These are phyloP conservation scores for Oscheius sp. DNA, from an alignment of 1,140 invertebrate genomes.

Conservation along the genomic window DNA sequence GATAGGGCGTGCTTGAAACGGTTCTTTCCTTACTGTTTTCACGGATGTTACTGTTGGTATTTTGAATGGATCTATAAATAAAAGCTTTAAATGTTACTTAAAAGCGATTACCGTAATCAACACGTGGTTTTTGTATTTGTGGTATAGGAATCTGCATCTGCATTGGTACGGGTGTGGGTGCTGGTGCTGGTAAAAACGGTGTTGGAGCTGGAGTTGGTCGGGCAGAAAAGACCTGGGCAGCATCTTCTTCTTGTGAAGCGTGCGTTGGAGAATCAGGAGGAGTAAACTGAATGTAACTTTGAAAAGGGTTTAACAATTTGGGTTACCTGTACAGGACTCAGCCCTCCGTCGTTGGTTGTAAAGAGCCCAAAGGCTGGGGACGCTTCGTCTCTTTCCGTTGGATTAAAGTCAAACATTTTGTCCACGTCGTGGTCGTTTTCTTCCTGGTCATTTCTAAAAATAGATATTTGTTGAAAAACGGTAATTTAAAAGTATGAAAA, in stretches of 20 bases:
- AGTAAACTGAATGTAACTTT: conserved; percentile 33
- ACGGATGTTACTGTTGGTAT: neutral
- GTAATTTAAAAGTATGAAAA: no score
- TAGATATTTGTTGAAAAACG: no score
- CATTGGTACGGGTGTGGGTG: neutral
- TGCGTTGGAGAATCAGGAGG: conserved; percentile 38
- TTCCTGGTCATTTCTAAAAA: neutral
- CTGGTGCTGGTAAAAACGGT: conserved; percentile 1
- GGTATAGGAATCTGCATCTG: neutral
- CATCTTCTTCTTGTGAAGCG: neutral
- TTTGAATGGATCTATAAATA: conserved; percentile 1
- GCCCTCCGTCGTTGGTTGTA: neutral
- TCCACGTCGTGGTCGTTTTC: conserved; percentile 15
- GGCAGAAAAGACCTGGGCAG: neutral
- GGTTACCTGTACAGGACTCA: conserved; percentile 23
- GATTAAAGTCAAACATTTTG: conserved; percentile 4
- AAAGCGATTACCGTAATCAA: neutral
- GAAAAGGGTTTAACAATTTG: neutral
- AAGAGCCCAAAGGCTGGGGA: neutral
- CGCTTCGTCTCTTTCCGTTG: neutral
- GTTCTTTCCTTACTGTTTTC: neutral
- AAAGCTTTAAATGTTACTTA: neutral
- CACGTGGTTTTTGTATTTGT: neutral
- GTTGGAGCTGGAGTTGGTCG: conserved; percentile 7
- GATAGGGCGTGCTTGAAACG: neutral